A percentile compares a stretch with the other conserved stretches of the same genome.
Evolutionary conservation across 2,888 invertebrate genomes (phyloP).

Genomic region (Rhogogaster chlorosoma): DNA sequence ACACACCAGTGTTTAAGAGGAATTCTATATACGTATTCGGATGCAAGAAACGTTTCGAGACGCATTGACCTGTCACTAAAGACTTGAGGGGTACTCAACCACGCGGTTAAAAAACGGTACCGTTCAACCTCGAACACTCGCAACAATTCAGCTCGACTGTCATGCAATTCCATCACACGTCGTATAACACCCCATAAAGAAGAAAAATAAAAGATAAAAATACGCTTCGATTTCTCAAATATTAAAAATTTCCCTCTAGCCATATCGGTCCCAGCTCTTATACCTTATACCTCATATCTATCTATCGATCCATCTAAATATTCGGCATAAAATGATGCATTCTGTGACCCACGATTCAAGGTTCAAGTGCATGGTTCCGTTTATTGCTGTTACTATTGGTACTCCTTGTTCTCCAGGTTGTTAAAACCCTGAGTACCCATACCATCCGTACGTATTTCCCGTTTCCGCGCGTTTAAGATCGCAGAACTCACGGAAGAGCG

Average conservation of each 20-base stretch:
- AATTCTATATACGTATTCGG: conserved; percentile 3
- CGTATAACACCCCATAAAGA: not conserved
- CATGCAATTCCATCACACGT: not conserved
- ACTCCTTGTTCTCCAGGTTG: not conserved
- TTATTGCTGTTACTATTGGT: not conserved
- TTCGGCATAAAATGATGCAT: not conserved
- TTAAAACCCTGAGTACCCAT: not conserved
- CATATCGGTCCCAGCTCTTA: not conserved
- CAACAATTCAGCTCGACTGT: not conserved
- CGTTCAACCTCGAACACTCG: not conserved
- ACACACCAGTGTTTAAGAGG: conserved; percentile 20
- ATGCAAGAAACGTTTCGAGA: conserved; percentile 27
- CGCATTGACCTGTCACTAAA: conserved; percentile 39
- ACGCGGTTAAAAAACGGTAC: conserved; percentile 28
- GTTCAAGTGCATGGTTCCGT: not conserved
- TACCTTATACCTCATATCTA: too few relatives aligned
- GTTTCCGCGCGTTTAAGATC: not conserved
- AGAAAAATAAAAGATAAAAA: too few relatives aligned
- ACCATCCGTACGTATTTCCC: not conserved
- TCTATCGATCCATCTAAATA: not conserved
- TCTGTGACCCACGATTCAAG: not conserved
- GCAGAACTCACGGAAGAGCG: conserved; percentile 13
- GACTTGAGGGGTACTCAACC: conserved; percentile 11
- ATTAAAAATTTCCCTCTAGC: not conserved
- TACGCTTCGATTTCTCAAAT: not conserved